Conservation (phyloP, 1,140 invertebrate species). For the Zophobas atratus region DNA sequence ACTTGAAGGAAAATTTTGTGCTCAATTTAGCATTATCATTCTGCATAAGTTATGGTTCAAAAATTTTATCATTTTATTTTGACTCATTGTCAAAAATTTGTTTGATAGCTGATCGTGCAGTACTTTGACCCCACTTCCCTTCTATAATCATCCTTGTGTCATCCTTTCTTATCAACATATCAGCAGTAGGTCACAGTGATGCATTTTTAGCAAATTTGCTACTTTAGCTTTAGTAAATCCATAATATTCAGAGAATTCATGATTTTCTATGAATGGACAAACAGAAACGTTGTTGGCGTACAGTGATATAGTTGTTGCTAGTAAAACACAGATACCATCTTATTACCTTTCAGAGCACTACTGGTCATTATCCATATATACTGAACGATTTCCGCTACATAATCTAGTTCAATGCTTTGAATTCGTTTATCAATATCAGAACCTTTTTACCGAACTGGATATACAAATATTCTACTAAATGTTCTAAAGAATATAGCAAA, state of each 20-base stretch:
- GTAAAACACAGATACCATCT: constrained; percentile 32
- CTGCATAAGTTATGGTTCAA: background rate
- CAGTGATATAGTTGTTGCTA: constrained; percentile 31
- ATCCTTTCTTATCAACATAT: constrained; percentile 34
- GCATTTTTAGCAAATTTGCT: constrained; percentile 31
- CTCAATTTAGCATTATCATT: too few species aligned
- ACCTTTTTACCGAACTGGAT: constrained; percentile 18
- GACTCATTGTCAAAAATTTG: constrained; percentile 34
- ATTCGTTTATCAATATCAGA: constrained; percentile 27
- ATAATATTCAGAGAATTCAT: constrained; percentile 33
- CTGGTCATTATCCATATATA: constrained; percentile 8
- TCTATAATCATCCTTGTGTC: constrained; percentile 33
- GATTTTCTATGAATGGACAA: constrained; percentile 37
- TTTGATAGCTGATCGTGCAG: constrained; percentile 19
- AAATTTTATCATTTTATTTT: background rate
- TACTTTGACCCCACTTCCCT: constrained; percentile 3
- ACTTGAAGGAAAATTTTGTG: too few species aligned
- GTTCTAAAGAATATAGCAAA: constrained; percentile 21
- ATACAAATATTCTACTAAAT: constrained; percentile 28
- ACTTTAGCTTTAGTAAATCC: constrained; percentile 24
- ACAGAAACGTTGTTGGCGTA: constrained; percentile 21
- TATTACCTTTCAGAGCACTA: constrained; percentile 25
- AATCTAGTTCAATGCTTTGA: constrained; percentile 10
- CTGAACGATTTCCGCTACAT: background rate
- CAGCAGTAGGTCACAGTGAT: constrained; percentile 18